These are phyloP conservation scores for Pterobdella sp. DNA, from an alignment of 2,888 invertebrate genomes.

Conservation along the genomic window DNA sequence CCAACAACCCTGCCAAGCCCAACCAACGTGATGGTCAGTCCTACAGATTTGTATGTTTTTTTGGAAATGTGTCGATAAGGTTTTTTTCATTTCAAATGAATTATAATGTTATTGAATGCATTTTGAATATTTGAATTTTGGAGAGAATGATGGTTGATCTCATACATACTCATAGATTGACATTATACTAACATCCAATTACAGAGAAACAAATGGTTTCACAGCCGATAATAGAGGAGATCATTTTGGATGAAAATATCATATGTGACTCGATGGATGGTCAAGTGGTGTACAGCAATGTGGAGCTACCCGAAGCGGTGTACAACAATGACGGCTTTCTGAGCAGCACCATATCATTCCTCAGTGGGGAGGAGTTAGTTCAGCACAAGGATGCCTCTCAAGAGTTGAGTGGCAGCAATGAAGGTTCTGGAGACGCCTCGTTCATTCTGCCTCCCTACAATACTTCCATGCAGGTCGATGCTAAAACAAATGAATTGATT, in stretches of 20 bases:
- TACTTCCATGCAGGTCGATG: background rate
- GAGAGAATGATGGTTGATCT: background rate
- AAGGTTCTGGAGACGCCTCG: background rate
- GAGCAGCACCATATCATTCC: background rate
- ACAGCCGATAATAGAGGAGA: constrained; percentile 10
- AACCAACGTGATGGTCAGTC: background rate
- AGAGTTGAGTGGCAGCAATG: background rate
- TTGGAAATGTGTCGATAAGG: background rate
- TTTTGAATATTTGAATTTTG: background rate
- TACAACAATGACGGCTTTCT: background rate
- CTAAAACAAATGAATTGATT: background rate
- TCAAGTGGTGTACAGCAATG: background rate
- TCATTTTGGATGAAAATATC: constrained; percentile 13
- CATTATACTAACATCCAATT: too few relatives aligned
- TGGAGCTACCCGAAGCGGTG: background rate
- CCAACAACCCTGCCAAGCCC: background rate
- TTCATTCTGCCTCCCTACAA: background rate
- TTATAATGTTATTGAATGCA: background rate
- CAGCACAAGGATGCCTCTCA: background rate
- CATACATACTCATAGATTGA: too few relatives aligned
- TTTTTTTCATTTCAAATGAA: background rate
- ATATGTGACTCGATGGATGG: background rate
- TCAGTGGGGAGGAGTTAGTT: background rate
- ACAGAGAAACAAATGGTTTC: background rate
- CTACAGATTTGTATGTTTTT: background rate